Evolutionary conservation across 2,888 invertebrate species (phyloP).

Genomic region (Cyclophora albipunctata): DNA sequence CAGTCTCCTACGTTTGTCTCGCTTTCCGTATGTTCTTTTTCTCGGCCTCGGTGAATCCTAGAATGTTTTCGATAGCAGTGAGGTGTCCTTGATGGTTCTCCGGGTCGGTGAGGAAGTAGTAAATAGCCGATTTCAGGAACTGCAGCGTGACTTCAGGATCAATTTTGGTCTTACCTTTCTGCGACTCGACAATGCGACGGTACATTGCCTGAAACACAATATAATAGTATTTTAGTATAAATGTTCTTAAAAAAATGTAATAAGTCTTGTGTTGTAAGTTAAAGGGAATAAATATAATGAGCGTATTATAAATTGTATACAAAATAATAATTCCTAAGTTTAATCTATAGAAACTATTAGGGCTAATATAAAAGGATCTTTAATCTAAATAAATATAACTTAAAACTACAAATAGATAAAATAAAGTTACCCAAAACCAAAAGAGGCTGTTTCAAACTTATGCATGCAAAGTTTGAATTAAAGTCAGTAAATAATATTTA

Average conservation of each 20-base stretch:
- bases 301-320: too few species aligned
- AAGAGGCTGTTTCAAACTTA: constrained; percentile 73
- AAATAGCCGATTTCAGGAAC: constrained; percentile 94
- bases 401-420: constrained; percentile 14
- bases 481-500: constrained; percentile 3
- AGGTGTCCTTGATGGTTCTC: constrained; percentile 92
- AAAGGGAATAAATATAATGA: too few species aligned
- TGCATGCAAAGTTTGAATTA: constrained; percentile 56
- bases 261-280: too few species aligned
- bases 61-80: constrained; percentile 92
- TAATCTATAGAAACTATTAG: constrained; percentile 1
- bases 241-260: too few species aligned
- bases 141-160: constrained; percentile 95
- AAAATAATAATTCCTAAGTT: not conserved
- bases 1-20: constrained; percentile 65
- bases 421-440: constrained; percentile 48
- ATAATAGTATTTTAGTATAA: not conserved
- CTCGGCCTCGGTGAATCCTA: constrained; percentile 89
- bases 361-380: too few species aligned
- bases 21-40: constrained; percentile 86
- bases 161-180: constrained; percentile 80
- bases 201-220: constrained; percentile 83
- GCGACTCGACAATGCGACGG: constrained; percentile 86
- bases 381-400: not conserved
- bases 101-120: constrained; percentile 92